Evolutionary conservation across 2,888 invertebrate genomes (phyloP), one percentile per base, ranked within the genome.

Genomic region (Papilio elwesi): DNA sequence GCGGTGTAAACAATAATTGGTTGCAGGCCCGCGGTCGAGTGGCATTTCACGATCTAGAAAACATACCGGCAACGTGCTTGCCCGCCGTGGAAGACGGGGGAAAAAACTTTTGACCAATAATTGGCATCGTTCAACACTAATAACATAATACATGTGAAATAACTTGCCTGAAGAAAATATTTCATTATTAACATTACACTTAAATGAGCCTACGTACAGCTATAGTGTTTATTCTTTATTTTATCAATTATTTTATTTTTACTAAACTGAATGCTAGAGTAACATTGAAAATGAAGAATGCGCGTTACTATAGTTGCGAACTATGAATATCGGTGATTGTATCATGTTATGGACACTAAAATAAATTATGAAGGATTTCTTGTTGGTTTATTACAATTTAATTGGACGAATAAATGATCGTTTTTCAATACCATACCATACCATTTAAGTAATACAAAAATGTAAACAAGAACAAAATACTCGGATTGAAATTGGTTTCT

Each of bases 41-140:
- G 83, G 82, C 86, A 87, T 88, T 88, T 87, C 89, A 89, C 89
- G 87, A 88, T 81, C 87, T 83, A 82, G 82, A 82, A 83, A 83
- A 79, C 82, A 81, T 81, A 82, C 80, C 80, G 76, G 81, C 81
- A 84, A 78, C 79, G 80, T 78, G 76, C 73, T 77, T 76, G 81
- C 83, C 81, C 81, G 82, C 83, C 79, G 77, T 77, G 69, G 76
- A 72, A 74, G 68, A 76, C 74, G 78, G 79, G 77, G 79, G 78
- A 85, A 84, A 85, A 84, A 86, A 79, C 77, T 76, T 79, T 79
- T 75, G 77, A 74, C 80, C 81, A 83, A 84, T 85, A 84, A 85
- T 79, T 77, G 76, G 68, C 75, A 74, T 73, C 74, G 73, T 77
- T 78, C 75, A 72, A 76, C 73, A 62, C 74, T 78, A 80, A 76